Percentiles rank a stretch among this genome's conserved stretches.
Evolutionary conservation across 23 tunicate genomes (phyloP).

Genomic region (Diplosoma virens): DNA sequence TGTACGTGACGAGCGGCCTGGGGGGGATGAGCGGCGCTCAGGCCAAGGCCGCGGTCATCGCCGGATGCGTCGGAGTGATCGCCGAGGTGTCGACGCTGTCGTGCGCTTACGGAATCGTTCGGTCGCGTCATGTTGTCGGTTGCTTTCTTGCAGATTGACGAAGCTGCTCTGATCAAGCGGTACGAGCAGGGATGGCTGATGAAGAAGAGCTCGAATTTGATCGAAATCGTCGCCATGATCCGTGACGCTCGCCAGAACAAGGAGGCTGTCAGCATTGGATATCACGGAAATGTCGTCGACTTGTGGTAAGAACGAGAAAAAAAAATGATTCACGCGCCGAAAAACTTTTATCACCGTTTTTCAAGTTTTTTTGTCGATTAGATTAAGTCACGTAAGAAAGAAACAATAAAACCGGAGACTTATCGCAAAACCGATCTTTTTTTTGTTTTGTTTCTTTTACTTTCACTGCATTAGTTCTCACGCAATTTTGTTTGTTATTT

Average conservation of each 20-base stretch:
- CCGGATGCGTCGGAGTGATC: conserved; percentile 92
- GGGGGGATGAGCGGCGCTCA: conserved; percentile 99
- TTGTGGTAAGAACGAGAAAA: conserved; percentile 90
- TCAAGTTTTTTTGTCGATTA: too few species aligned
- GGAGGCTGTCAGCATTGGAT: conserved; percentile 81
- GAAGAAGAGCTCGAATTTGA: conserved; percentile 59
- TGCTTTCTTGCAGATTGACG: conserved; percentile 52
- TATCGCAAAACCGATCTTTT: too few species aligned
- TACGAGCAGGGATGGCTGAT: conserved; percentile 93
- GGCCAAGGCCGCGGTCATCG: conserved; percentile 92
- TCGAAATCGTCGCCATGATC: conserved; percentile 54
- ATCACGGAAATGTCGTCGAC: conserved; percentile 85
- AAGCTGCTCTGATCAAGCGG: conserved; percentile 69
- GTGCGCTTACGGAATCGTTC: background rate
- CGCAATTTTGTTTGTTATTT: background rate
- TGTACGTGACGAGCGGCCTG: conserved; percentile 87
- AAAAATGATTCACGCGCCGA: too few species aligned
- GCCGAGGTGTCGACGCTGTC: conserved; percentile 62
- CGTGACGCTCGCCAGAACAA: conserved; percentile 15
- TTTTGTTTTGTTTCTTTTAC: too few species aligned
- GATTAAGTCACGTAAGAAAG: too few species aligned
- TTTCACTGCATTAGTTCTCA: too few species aligned
- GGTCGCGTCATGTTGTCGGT: background rate
- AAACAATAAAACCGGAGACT: too few species aligned
- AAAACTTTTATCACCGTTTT: too few species aligned